Base-by-base conservation (phyloP, 2,113 vertebrate genomes). In the Rallus limicola region DNA sequence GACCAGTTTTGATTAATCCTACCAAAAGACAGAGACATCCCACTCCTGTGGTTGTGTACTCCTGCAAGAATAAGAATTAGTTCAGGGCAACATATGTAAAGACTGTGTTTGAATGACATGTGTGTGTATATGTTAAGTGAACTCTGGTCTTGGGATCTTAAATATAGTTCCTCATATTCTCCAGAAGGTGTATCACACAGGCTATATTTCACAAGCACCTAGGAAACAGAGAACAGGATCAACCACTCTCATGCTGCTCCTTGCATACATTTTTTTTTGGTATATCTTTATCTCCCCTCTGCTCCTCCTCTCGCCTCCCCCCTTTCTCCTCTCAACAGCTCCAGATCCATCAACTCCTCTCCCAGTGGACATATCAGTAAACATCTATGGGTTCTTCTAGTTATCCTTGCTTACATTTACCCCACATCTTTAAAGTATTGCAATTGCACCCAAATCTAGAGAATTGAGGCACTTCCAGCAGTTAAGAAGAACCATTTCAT, bases 1-100 rank as follows among this genome's bases (percentile, higher is more conserved):
- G 82, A 36, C 10, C 23, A 48, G 4, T 44, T 97, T 93, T 95
- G 88, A 94, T 92, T 90, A 85, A 82, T 81, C 62, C 33, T 86
- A 13, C 60, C 38, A 44, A 53, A 52, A 67, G 40, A 53, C 67
- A 85, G 42, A 84, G 46, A 12, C 0, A 3, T 2, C 21, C 8
- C n/a, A 7, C 14, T 28, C 6, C 3, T 20, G 33, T 70, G 42
- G 4, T 5, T 79, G 26, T 77, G 44, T 23, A 29, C 13, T 68
- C 42, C 50, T 71, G 52, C 44, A 78, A 68, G 60, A 67, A 31
- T 2, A 33, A 75, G 52, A 70, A 33, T 7, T 56, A 70, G n/a
- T 7, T 56, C 74, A 58, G 1, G 11, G 25, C 40, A 68, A 8
- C 3, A 8, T 11, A 6, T 0, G 0, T 53, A 23, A 40, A 8